Conservation (phyloP, 1,140 invertebrate species). For the Anastatus disparis region DNA sequence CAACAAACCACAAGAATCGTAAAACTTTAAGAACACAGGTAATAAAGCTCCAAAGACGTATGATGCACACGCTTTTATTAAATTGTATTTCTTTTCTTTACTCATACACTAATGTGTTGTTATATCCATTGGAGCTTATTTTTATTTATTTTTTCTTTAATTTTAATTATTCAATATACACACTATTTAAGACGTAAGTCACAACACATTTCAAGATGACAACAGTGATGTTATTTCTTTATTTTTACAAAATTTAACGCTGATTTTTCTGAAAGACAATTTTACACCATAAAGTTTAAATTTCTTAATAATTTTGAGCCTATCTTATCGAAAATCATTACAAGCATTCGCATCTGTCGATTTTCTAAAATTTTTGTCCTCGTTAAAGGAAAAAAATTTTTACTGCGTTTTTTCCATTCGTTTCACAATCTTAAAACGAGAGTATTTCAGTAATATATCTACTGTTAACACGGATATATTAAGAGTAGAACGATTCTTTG, state of each 20-base stretch:
- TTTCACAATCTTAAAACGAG: conserved; percentile 61
- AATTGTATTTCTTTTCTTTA: not conserved
- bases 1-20: conserved; percentile 35
- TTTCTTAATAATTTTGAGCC: conserved; percentile 51
- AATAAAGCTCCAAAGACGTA: conserved; percentile 22
- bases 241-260: conserved; percentile 31
- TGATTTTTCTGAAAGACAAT: conserved; percentile 58
- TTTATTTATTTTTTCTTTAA: not conserved
- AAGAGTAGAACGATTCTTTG: conserved; percentile 41
- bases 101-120: too few species aligned
- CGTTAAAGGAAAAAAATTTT: conserved; percentile 40
- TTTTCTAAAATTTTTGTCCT: too few species aligned
- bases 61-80: not conserved
- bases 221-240: too few species aligned
- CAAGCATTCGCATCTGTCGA: too few species aligned
- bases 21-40: conserved; percentile 34
- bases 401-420: conserved; percentile 43
- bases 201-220: not conserved
- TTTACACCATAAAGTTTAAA: conserved; percentile 57
- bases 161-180: conserved; percentile 5
- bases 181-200: conserved; percentile 2
- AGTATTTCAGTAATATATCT: conserved; percentile 61
- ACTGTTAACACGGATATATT: conserved; percentile 62
- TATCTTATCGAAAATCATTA: too few species aligned
- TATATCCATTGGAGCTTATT: too few species aligned